Percentiles rank a stretch among this genome's conserved stretches.
These are phyloP conservation scores for Neocrepidodera transversa DNA, from an alignment of 2,888 invertebrate species.

Conservation along the genomic window DNA sequence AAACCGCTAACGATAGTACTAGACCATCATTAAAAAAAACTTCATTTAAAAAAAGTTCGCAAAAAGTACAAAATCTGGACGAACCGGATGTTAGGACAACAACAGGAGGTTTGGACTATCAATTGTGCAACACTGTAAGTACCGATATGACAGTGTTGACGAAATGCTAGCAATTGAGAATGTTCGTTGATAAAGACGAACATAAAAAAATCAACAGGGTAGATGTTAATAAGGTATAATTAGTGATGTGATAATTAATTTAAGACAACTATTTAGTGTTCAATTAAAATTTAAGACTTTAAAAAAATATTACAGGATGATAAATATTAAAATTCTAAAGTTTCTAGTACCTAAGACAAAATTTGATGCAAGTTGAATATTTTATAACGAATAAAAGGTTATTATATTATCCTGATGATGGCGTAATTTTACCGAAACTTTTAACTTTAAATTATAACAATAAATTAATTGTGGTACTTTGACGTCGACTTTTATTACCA, in stretches of 20 bases:
- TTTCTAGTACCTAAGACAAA: no score
- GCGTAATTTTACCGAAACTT: no score
- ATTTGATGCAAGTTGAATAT: no score
- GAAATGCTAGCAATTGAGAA: conserved; percentile 58
- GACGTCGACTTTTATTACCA: no score
- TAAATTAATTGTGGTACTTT: no score
- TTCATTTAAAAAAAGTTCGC: conserved; percentile 56
- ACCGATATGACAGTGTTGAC: conserved; percentile 61
- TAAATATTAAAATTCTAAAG: no score
- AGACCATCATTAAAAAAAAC: conserved; percentile 61
- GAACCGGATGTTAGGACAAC: conserved; percentile 43
- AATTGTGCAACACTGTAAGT: conserved; percentile 62
- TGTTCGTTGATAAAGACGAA: conserved; percentile 35
- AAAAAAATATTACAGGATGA: no score
- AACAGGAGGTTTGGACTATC: conserved; percentile 55
- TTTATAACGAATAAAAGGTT: no score
- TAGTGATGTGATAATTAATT: neutral
- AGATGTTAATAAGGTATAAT: neutral
- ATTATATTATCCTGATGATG: no score
- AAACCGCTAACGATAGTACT: conserved; percentile 45
- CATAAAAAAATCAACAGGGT: neutral
- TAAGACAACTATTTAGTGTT: no score
- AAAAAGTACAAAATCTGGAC: conserved; percentile 46
- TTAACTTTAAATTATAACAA: no score
- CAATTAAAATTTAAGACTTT: no score